Conservation (phyloP, 2,797 vertebrate species). For the Sphenopsis melanotis region DNA sequence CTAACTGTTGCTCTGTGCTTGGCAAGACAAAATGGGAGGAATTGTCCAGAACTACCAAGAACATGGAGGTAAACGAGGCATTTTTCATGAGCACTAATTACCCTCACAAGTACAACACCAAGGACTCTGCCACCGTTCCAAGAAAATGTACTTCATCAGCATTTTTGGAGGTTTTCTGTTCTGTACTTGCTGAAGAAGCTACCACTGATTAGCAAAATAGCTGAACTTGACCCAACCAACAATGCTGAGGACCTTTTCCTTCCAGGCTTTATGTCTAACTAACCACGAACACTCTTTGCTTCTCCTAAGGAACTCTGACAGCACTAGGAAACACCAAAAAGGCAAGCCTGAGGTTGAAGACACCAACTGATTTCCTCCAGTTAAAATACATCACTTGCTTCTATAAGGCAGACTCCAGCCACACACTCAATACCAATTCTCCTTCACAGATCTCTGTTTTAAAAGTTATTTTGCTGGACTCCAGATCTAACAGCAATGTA, state of each 20-base stretch:
- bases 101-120: neutral
- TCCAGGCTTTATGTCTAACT: neutral
- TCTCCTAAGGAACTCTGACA: neutral
- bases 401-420: neutral
- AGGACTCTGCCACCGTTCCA: neutral
- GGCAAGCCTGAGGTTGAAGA: neutral
- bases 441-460: neutral
- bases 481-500: neutral
- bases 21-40: neutral
- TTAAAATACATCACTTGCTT: neutral
- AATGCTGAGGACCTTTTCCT: neutral
- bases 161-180: neutral
- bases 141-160: neutral
- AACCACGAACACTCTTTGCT: neutral
- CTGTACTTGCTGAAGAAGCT: neutral
- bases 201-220: neutral
- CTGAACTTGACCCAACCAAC: neutral
- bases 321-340: neutral
- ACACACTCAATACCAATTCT: neutral
- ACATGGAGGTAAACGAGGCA: neutral
- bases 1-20: neutral
- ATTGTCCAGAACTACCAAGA: neutral
- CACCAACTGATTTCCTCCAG: neutral
- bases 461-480: neutral
- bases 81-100: neutral